Conservation (phyloP, 2,797 vertebrate species). For the Intellagama lesueurii region DNA sequence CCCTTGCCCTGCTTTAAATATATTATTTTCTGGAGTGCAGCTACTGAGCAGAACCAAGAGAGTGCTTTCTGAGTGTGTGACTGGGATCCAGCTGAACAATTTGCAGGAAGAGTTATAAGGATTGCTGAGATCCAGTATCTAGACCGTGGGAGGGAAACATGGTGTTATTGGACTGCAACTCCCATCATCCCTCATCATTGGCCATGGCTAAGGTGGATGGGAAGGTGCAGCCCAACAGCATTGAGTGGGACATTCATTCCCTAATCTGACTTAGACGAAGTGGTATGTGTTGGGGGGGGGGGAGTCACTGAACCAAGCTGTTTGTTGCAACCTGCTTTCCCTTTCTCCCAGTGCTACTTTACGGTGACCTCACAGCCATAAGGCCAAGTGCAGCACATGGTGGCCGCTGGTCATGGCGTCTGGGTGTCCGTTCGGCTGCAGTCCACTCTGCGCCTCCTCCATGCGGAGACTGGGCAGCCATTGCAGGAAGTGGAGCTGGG, state of each 20-base stretch:
- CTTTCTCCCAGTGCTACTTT: conserved; percentile 50
- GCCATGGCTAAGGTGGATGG: background rate
- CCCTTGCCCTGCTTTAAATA: background rate
- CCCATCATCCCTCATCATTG: background rate
- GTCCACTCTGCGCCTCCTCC: conserved; percentile 53
- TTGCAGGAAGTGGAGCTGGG: conserved; percentile 60
- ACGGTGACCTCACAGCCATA: conserved; percentile 50
- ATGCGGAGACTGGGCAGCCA: conserved; percentile 49
- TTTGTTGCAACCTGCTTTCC: background rate
- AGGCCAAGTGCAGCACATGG: conserved; percentile 62
- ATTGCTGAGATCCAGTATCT: background rate
- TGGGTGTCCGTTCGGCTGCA: conserved; percentile 61
- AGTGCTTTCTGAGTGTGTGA: background rate
- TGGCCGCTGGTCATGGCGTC: conserved; percentile 35
- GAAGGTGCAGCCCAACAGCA: background rate
- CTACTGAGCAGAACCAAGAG: background rate
- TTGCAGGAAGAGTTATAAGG: background rate
- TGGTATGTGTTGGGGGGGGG: background rate
- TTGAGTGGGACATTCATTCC: background rate
- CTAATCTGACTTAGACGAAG: no score
- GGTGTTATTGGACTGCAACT: background rate
- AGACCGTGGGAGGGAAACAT: background rate
- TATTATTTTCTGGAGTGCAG: no score
- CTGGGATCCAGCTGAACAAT: no score
- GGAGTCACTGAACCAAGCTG: background rate